Base-by-base conservation (phyloP, 1,140 invertebrate species). In the Diuraphis noxia region DNA sequence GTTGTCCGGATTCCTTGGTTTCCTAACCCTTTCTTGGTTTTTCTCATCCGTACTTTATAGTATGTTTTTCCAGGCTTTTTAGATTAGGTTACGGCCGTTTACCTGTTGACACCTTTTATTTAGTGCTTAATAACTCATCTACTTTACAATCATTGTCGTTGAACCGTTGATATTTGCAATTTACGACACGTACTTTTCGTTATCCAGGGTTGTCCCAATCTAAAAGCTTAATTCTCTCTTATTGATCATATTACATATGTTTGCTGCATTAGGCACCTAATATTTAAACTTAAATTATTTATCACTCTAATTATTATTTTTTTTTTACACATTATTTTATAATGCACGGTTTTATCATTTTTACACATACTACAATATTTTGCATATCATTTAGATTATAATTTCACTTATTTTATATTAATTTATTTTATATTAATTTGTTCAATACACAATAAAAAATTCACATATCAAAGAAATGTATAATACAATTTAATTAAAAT, bases 221-320 rank as follows among this genome's bases (percentile, higher is more conserved):
- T n/a, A n/a, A n/a, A n/a, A 63, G 4, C 0, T n/a, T n/a, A 63
- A 72, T n/a, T 17, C 1, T 63, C 30, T 13, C n/a, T 17, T 63
- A 43, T 63, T 10, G 19, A 72, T 72, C 56, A n/a, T 72, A 19
- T 7, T 23, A 17, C 4, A n/a, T n/a, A 13, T 7, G 19, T 49
- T 7, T 21, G 2, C 6, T 49, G 6, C 3, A n/a, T n/a, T 2
- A 23, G 6, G 13, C 2, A n/a, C 4, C 0, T 17, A n/a, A 30
- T 30, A 10, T 56, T 10, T 56, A 56, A 56, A 10, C 52, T 3
- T 13, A 13, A 30, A 30, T 17, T 13, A 17, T 56, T 10, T 56
- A 56, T 4, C 3, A 4, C 30, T 0, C 30, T n/a, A 13, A n/a
- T 56, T 56, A 10, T 56, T 63, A 17, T 63, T n/a, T n/a, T n/a